Evolutionary conservation across 2,888 invertebrate genomes (phyloP).

Genomic region (Xylota segnis): DNA sequence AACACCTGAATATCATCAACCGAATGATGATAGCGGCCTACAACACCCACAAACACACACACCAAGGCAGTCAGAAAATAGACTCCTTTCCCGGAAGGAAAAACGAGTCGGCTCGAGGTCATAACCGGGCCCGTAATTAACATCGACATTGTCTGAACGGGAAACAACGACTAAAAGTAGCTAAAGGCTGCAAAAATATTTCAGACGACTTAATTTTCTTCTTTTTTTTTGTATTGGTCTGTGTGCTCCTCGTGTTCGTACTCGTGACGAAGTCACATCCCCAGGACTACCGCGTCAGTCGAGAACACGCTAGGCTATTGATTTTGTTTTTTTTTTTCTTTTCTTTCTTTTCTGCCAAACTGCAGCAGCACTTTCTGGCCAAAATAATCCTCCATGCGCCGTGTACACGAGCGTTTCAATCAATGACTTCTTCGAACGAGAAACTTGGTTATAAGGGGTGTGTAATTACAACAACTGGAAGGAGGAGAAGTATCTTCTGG

Average conservation of each 20-base stretch:
- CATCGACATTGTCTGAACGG: conserved; percentile 64
- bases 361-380: conserved; percentile 30
- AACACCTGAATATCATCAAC: conserved; percentile 50
- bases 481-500: conserved; percentile 11
- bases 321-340: conserved; percentile 24
- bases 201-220: conserved; percentile 55
- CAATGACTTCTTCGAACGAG: conserved; percentile 18
- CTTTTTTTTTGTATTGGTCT: conserved; percentile 17
- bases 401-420: conserved; percentile 33
- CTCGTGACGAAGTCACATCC: conserved; percentile 22
- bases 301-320: conserved; percentile 30
- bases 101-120: conserved; percentile 46
- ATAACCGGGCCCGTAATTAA: conserved; percentile 64
- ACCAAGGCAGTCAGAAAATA: neutral
- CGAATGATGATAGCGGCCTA: neutral
- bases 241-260: conserved; percentile 9
- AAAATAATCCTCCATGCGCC: conserved; percentile 31
- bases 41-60: neutral
- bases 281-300: neutral
- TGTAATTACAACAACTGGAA: conserved; percentile 25
- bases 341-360: neutral
- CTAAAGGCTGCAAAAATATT: conserved; percentile 58
- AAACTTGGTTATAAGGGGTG: conserved; percentile 14
- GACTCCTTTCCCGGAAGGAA: conserved; percentile 37
- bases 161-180: conserved; percentile 49